Evolutionary conservation across 2,113 vertebrate genomes (phyloP).

Genomic region (Gavialis gangeticus): DNA sequence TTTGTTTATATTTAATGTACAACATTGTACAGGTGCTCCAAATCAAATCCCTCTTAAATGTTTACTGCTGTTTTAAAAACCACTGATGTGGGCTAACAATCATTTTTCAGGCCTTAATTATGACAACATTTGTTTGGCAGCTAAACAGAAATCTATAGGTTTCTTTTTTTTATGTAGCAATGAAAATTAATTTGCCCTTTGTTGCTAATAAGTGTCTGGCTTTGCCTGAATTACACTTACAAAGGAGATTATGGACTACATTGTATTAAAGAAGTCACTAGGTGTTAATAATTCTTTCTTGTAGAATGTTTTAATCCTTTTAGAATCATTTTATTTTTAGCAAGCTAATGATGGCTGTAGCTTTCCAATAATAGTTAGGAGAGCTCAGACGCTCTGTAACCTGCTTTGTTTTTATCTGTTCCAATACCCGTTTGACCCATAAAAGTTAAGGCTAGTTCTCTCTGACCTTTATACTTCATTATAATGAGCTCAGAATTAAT

Average conservation of each 20-base stretch:
- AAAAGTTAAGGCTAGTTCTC: constrained; percentile 26
- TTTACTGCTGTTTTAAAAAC: neutral
- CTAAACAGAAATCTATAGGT: rapidly evolving
- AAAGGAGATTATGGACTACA: neutral
- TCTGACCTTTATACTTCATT: constrained; percentile 33
- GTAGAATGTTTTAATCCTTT: neutral
- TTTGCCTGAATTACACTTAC: neutral
- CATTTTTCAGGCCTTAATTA: neutral
- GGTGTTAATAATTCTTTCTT: neutral
- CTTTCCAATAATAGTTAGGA: constrained; percentile 4
- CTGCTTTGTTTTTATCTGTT: constrained; percentile 14
- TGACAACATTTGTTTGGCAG: neutral
- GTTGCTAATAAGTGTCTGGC: neutral
- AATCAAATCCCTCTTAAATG: neutral
- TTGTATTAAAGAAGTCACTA: neutral
- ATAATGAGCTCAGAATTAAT: constrained; percentile 64
- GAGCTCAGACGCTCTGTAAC: neutral
- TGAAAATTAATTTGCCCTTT: neutral
- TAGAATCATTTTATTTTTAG: neutral
- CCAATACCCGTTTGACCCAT: neutral
- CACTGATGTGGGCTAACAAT: neutral
- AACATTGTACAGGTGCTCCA: neutral
- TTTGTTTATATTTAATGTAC: neutral
- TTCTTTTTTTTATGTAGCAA: neutral
- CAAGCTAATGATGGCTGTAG: neutral